phyloP scores from a whole-genome alignment of 2,888 invertebrate species.

The Adelognathus sp. region DNA sequence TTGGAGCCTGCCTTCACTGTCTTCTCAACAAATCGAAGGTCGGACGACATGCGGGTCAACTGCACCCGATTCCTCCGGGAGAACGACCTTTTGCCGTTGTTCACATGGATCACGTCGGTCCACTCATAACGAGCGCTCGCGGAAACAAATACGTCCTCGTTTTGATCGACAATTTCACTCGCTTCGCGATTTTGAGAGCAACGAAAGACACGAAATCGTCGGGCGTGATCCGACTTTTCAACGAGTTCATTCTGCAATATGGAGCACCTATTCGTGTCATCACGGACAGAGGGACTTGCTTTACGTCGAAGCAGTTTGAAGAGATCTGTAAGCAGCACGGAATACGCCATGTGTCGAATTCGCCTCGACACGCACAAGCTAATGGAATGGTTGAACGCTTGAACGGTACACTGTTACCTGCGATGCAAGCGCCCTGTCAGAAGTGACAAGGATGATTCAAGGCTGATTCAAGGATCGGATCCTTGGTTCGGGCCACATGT shows the following conservation, averaged over 20 bases:
- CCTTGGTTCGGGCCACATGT: too few relatives aligned
- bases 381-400: constrained; percentile 53
- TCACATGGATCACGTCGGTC: constrained; percentile 56
- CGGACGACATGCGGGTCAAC: constrained; percentile 49
- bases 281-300: constrained; percentile 52
- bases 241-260: constrained; percentile 42
- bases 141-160: constrained; percentile 44
- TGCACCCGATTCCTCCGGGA: constrained; percentile 58
- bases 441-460: too few relatives aligned
- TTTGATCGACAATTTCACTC: constrained; percentile 38
- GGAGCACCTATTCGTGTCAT: constrained; percentile 53
- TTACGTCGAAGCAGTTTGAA: constrained; percentile 24
- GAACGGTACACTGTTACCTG: constrained; percentile 39
- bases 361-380: constrained; percentile 49
- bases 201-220: not conserved
- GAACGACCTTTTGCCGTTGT: constrained; percentile 51
- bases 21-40: not conserved
- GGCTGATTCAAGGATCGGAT: too few relatives aligned
- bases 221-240: constrained; percentile 6
- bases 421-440: constrained; percentile 19
- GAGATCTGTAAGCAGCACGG: constrained; percentile 14
- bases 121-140: constrained; percentile 47
- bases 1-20: constrained; percentile 57
- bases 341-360: constrained; percentile 41
- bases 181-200: not conserved